Evolutionary conservation across 2,113 vertebrate genomes (phyloP).

Genomic region (Calidris pugnax): DNA sequence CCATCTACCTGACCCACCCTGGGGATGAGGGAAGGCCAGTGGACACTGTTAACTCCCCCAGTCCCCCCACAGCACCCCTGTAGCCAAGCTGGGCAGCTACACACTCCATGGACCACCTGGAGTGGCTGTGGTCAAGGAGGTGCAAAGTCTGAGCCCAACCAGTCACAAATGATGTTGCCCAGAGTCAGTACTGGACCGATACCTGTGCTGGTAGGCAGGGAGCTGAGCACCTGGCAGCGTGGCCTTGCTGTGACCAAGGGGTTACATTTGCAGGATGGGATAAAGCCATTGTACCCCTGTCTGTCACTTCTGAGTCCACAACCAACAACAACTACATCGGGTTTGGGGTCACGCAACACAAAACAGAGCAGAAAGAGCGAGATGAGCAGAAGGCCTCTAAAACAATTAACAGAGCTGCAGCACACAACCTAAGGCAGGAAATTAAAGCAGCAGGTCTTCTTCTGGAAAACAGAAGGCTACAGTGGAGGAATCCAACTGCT

Average conservation of each 20-base stretch:
- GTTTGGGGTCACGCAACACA: rapidly evolving
- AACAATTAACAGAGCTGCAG: not conserved
- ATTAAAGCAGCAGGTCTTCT: not conserved
- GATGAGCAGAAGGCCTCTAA: not conserved
- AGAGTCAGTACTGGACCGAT: not conserved
- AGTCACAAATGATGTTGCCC: rapidly evolving
- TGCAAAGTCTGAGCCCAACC: not conserved
- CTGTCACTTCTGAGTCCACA: rapidly evolving
- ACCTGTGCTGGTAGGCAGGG: rapidly evolving
- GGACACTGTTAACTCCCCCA: rapidly evolving
- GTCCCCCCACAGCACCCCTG: rapidly evolving
- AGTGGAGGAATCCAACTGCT: not conserved
- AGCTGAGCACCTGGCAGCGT: rapidly evolving
- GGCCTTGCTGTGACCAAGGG: not conserved
- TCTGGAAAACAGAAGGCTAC: not conserved
- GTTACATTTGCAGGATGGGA: too few species aligned
- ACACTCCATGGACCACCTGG: rapidly evolving
- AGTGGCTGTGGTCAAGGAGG: rapidly evolving
- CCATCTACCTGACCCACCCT: not conserved
- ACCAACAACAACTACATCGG: rapidly evolving
- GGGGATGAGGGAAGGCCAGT: not conserved
- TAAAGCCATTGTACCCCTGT: rapidly evolving
- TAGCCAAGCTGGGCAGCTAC: not conserved
- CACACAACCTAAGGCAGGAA: too few species aligned
- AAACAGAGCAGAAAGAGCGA: not conserved